phyloP scores from a whole-genome alignment of 1,140 invertebrate genomes.

The Drosophila chauvacae region DNA sequence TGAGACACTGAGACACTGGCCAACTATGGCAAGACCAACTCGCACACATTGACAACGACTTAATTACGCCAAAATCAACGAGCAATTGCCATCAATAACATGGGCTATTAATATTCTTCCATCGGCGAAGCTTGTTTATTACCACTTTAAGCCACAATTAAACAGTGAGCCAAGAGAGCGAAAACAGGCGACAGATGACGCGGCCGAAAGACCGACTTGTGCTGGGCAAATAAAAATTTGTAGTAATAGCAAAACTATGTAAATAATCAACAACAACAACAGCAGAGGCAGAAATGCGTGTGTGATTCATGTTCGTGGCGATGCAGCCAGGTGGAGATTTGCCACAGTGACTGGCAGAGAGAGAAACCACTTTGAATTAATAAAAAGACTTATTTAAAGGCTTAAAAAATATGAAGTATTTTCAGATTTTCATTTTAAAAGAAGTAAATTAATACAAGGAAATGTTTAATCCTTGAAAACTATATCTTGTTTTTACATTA shows the following conservation, averaged over 20 bases:
- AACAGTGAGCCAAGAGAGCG: conserved; percentile 50
- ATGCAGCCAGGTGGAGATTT: conserved; percentile 62
- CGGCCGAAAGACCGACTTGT: conserved; percentile 33
- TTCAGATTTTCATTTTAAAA: background rate
- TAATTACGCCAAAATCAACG: conserved; percentile 84
- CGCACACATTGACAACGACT: conserved; percentile 72
- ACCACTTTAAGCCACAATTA: conserved; percentile 81
- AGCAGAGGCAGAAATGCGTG: conserved; percentile 59
- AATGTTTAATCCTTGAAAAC: background rate
- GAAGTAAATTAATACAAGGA: too few relatives aligned
- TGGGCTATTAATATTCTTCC: conserved; percentile 82
- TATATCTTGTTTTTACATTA: background rate
- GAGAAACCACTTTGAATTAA: background rate
- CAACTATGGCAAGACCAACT: conserved; percentile 10
- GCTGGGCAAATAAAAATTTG: conserved; percentile 81
- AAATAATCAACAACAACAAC: conserved; percentile 76
- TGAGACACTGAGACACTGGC: background rate
- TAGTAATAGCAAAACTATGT: conserved; percentile 84
- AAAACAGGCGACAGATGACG: conserved; percentile 56
- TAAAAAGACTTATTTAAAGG: background rate
- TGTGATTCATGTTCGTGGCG: conserved; percentile 73
- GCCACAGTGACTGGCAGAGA: conserved; percentile 22
- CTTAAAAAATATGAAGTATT: background rate
- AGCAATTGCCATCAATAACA: conserved; percentile 84
- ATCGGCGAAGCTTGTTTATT: conserved; percentile 74